Evolutionary conservation across 2,113 vertebrate genomes (phyloP), one percentile per base, ranked within the genome.

Genomic region (Lepisosteus oculatus): DNA sequence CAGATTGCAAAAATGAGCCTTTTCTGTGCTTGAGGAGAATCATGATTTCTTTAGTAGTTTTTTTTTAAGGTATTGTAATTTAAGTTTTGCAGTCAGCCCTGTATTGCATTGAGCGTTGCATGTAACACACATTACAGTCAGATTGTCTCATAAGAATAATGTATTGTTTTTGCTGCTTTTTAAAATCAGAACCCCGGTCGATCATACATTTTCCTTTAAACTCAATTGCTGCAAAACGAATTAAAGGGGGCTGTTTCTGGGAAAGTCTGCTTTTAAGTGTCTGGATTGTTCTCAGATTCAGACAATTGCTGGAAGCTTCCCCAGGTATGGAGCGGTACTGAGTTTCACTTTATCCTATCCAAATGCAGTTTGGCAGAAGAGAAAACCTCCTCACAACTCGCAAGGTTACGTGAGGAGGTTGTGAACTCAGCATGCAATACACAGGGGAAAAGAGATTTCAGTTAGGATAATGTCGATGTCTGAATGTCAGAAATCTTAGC

Each of bases 191-290:
- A 44, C 68, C 45, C 57, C 67, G 13, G 15, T 14, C 56, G 41
- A 68, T 68, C 68, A 73, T 68, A 17, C 47, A 51, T 51, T 51
- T 51, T 51, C 5, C 9, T 61, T 44, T 45, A 67, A 17, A 68
- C 68, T 61, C 14, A 29, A 68, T 57, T 68, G 44, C 43, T 68
- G 71, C 64, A 56, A 45, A 61, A 67, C 65, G 51, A 62, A 17
- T 55, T 43, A 44, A 47, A 51, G 5, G 5, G 2, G 2, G 5
- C 47, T 9, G 66, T 45, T 55, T 29, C 15, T 67, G 66, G 66
- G 45, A 67, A 41, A 67, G 66, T 6, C n/a, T 3, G 13, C 13
- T 66, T 65, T 41, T 43, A 41, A 43, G 63, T 65, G 44, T 65
- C 8, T 13, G 42, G 42, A 15, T 7, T 7, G 29, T 42, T 14